A percentile compares a stretch with the other conserved stretches of the same genome.
phyloP scores from a whole-genome alignment of 2,797 vertebrate genomes.

The Pseudochirops corinnae region DNA sequence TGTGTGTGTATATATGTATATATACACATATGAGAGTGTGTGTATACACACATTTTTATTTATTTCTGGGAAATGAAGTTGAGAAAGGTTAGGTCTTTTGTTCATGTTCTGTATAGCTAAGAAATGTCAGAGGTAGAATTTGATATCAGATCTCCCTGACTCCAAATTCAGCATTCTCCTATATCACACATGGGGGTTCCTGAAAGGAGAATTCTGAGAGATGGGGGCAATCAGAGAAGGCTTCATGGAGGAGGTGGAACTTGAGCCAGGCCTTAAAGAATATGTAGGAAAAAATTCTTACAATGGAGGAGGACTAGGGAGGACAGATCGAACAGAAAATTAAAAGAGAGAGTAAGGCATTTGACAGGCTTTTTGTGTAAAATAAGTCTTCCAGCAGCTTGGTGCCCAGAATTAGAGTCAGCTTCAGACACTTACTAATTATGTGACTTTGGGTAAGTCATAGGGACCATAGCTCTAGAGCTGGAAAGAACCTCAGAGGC shows the following conservation, averaged over 20 bases:
- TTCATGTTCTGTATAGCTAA: neutral
- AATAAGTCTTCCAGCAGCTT: neutral
- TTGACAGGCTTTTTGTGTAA: neutral
- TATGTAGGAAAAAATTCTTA: neutral
- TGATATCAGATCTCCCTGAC: neutral
- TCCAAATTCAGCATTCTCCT: neutral
- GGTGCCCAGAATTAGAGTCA: neutral
- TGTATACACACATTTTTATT: neutral
- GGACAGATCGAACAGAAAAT: neutral
- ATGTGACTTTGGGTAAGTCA: neutral
- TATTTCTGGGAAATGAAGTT: neutral
- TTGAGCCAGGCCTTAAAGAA: neutral
- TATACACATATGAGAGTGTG: too few relatives aligned
- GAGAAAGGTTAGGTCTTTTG: neutral
- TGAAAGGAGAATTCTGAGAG: neutral
- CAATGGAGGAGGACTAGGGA: neutral
- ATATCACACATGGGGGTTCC: neutral
- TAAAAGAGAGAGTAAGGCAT: neutral
- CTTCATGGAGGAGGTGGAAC: neutral
- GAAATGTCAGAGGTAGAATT: neutral
- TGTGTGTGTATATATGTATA: neutral
- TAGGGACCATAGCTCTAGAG: neutral
- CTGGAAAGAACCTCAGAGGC: neutral
- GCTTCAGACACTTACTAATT: neutral
- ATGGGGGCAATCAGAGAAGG: neutral